A percentile compares a stretch with the other conserved stretches of the same genome.
phyloP scores from a whole-genome alignment of 2,797 vertebrate genomes.

The Sitta carolinensis region DNA sequence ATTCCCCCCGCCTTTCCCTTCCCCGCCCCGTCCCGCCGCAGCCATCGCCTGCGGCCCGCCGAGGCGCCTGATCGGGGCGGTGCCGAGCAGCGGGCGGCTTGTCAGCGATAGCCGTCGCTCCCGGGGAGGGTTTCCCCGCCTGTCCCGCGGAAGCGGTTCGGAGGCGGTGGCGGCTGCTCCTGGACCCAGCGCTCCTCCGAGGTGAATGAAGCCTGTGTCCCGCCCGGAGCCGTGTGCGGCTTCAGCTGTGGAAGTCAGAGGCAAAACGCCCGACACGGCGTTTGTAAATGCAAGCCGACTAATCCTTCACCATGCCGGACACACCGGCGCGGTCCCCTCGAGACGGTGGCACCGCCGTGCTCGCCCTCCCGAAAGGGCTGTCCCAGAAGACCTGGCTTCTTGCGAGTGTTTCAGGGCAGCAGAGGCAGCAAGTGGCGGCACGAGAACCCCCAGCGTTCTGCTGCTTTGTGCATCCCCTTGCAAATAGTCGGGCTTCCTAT shows the following conservation, averaged over 20 bases:
- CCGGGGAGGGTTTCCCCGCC: fast-evolving
- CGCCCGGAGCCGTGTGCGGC: not conserved
- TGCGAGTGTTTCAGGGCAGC: not conserved
- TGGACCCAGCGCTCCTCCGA: fast-evolving
- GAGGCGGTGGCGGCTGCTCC: not conserved
- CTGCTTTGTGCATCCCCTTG: not conserved
- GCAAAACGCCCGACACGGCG: too few species aligned
- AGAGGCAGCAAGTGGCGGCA: not conserved
- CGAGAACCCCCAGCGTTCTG: fast-evolving
- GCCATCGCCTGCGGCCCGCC: not conserved
- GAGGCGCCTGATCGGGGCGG: not conserved
- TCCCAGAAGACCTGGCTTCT: not conserved
- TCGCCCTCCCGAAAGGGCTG: not conserved
- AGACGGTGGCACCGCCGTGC: not conserved
- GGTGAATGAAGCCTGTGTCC: not conserved
- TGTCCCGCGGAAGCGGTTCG: not conserved
- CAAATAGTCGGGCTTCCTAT: not conserved
- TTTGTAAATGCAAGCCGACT: too few species aligned
- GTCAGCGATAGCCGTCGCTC: not conserved
- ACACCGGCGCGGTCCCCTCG: fast-evolving
- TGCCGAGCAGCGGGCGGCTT: fast-evolving
- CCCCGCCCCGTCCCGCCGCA: not conserved
- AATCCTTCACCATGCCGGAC: fast-evolving
- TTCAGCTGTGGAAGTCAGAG: not conserved
- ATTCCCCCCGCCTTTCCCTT: not conserved